Base-by-base conservation (phyloP, 2,888 invertebrate genomes). In the Zonitis immaculata region DNA sequence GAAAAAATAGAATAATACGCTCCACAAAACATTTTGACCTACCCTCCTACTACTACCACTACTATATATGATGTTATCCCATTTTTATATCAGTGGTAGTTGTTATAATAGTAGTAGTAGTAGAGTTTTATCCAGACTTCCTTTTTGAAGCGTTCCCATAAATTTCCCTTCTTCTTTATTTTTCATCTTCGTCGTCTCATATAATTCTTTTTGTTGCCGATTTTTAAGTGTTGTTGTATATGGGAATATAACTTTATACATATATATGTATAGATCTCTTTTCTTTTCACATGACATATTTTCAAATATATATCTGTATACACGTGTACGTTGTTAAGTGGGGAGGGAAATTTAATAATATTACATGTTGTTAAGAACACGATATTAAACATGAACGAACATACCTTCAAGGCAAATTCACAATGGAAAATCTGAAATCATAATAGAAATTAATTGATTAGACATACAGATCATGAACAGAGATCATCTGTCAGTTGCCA, bases 21-120 rank as follows among this genome's bases (percentile, higher is more conserved):
- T 67, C 57, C 64, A 62, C 58, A 58, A 66, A 64, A 65, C 67
- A 68, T 67, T 66, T 68, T 35, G 68, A 66, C 66, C 66, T 66
- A 63, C 66, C 66, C 64, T 57, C 35, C 16, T 35, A 14, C n/a
- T n/a, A n/a, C n/a, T n/a, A n/a, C n/a, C n/a, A n/a, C n/a, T n/a
- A n/a, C n/a, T 35, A 3, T 35, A 35, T 35, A 56, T 54, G 61
- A 62, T 62, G 59, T 64, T 65, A 66, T 63, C 66, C 65, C n/a
- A 60, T 60, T 66, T 63, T 64, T 65, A 64, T 66, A 65, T 64
- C 65, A 35, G n/a, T n/a, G n/a, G n/a, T n/a, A n/a, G n/a, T n/a
- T n/a, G n/a, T n/a, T n/a, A n/a, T n/a, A n/a, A n/a, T n/a, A n/a
- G n/a, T n/a, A n/a, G n/a, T n/a, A n/a, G 35, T 8, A 35, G 35